These are phyloP conservation scores for Trachelus troglodyta DNA, from an alignment of 2,888 invertebrate species.

Conservation along the genomic window DNA sequence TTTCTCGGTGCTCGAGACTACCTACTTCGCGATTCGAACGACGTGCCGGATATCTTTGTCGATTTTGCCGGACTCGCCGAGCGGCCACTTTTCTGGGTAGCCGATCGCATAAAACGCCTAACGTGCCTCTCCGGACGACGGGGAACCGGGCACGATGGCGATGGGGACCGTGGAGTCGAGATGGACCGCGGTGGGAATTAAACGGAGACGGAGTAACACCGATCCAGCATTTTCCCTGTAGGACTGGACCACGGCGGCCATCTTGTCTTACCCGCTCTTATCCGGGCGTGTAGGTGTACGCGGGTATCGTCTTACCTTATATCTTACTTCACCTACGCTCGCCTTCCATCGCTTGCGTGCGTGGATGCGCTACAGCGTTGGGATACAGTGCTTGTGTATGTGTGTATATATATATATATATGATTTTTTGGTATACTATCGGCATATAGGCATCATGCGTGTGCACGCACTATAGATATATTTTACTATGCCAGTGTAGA, in stretches of 20 bases:
- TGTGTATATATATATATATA: background rate
- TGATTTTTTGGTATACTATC: background rate
- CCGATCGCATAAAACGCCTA: slow-evolving; percentile 37
- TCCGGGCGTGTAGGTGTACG: slow-evolving; percentile 10
- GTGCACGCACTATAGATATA: background rate
- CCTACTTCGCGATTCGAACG: slow-evolving; percentile 50
- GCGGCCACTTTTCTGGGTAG: slow-evolving; percentile 43
- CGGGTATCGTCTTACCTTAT: slow-evolving; percentile 19
- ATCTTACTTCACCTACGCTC: slow-evolving; percentile 33
- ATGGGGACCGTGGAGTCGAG: slow-evolving; percentile 19
- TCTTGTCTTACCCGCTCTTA: slow-evolving; percentile 42
- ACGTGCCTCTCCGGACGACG: slow-evolving; percentile 35
- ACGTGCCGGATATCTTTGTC: slow-evolving; percentile 38
- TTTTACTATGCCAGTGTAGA: background rate
- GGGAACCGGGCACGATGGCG: slow-evolving; percentile 19
- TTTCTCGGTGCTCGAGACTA: slow-evolving; percentile 18
- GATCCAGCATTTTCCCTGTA: slow-evolving; percentile 50
- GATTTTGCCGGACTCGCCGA: slow-evolving; percentile 39
- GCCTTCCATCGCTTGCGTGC: slow-evolving; percentile 11
- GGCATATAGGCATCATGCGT: background rate
- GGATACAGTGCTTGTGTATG: background rate
- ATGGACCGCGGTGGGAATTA: slow-evolving; percentile 37
- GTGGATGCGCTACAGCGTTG: background rate
- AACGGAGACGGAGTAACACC: slow-evolving; percentile 42
- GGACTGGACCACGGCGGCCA: slow-evolving; percentile 51